Evolutionary conservation across 2,888 invertebrate genomes (phyloP).

Genomic region (Eupithecia subfuscata): DNA sequence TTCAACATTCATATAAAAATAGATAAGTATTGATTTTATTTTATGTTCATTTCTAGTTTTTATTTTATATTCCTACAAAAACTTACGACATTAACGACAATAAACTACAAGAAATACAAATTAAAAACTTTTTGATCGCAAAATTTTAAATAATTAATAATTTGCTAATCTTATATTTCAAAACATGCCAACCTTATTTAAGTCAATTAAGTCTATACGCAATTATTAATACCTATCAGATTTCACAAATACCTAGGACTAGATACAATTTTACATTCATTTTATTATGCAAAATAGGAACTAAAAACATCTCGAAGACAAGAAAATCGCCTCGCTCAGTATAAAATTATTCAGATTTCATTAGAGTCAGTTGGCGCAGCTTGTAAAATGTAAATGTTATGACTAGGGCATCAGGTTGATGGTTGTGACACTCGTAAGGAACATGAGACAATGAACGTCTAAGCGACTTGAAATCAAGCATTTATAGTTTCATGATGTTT

Average conservation of each 20-base stretch:
- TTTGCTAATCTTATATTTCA: background rate
- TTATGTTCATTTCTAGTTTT: background rate
- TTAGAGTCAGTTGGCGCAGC: constrained; percentile 37
- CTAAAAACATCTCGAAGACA: constrained; percentile 8
- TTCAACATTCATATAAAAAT: constrained; percentile 66
- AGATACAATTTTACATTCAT: background rate
- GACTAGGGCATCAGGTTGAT: background rate
- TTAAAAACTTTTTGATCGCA: background rate
- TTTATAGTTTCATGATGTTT: constrained; percentile 26
- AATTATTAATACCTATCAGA: background rate
- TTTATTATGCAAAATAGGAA: constrained; percentile 7
- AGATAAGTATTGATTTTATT: constrained; percentile 34
- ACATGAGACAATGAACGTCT: constrained; percentile 52
- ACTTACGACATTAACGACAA: background rate
- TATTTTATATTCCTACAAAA: background rate
- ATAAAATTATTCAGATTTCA: constrained; percentile 39
- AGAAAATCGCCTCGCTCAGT: constrained; percentile 36
- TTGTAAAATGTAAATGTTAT: constrained; percentile 63
- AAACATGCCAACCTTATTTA: background rate
- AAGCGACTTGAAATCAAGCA: constrained; percentile 27
- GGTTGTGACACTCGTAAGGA: constrained; percentile 46
- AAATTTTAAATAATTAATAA: no score
- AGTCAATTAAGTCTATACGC: background rate
- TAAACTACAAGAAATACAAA: background rate
- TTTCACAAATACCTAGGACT: background rate